Conservation (phyloP, 1,140 invertebrate species). For the Drosophila dunni region DNA sequence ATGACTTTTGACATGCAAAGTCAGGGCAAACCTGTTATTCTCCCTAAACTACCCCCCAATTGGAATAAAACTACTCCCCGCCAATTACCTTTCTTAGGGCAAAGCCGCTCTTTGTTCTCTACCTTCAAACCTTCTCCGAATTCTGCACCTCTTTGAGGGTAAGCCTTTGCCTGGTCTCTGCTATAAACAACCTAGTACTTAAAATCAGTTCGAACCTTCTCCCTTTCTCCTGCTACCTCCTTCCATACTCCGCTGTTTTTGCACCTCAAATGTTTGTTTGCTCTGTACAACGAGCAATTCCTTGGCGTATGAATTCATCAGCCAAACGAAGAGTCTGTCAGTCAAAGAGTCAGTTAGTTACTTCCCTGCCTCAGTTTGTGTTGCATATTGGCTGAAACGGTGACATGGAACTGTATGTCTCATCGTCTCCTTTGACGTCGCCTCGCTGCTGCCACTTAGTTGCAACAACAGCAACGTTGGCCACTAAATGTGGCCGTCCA, state of each 20-base stretch:
- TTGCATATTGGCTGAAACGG: slow-evolving; percentile 29
- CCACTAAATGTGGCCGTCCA: slow-evolving; percentile 62
- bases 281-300: slow-evolving; percentile 44
- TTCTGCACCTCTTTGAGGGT: too few species aligned
- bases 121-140: too few species aligned
- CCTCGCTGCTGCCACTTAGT: slow-evolving; percentile 56
- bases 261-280: slow-evolving; percentile 66
- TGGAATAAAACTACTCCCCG: too few species aligned
- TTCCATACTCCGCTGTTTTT: slow-evolving; percentile 36
- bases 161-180: too few species aligned
- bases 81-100: too few species aligned
- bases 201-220: not conserved
- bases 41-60: too few species aligned
- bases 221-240: not conserved
- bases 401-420: slow-evolving; percentile 55
- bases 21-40: not conserved
- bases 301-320: slow-evolving; percentile 64
- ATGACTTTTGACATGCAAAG: slow-evolving; percentile 77
- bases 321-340: slow-evolving; percentile 39
- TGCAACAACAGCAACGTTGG: slow-evolving; percentile 41
- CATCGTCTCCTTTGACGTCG: slow-evolving; percentile 53
- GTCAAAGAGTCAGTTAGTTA: slow-evolving; percentile 32
- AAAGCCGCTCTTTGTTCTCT: too few species aligned
- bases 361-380: slow-evolving; percentile 13
- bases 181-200: too few species aligned